Evolutionary conservation across 2,113 vertebrate species (phyloP), one percentile per base, ranked within the genome.

Genomic region (Lophotis ruficrista): DNA sequence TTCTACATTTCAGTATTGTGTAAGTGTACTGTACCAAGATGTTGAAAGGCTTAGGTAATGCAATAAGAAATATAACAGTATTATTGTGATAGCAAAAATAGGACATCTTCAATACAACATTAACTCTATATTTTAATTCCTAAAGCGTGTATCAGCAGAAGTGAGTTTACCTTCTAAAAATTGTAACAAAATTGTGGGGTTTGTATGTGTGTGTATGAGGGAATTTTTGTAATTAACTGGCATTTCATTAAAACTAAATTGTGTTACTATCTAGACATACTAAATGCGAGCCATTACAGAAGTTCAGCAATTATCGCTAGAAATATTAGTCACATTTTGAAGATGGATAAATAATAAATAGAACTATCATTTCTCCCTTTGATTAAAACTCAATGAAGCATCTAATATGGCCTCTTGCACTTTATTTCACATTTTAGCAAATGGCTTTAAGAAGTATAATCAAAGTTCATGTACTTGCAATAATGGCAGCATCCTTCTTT

Each of bases 341-440:
- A 83, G 77, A 83, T n/a, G 64, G 68, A 89, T 88, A 93, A 96
- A 96, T 96, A 94, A 94, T 80, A 87, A 95, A 94, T 88, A 96
- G 92, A 92, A 93, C 86, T 81, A 83, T 51, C 9, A 75, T 93
- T 94, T 96, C 64, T 83, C 22, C 56, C 43, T 96, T 92, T 92
- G 92, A 95, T 96, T 97, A 96, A 95, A 97, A 96, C 65, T 96
- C 95, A 95, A 61, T 92, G 95, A 92, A 93, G 86, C 94, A 94
- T 94, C 76, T 93, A 96, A 90, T 83, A 60, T 12, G 83, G 86
- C 64, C 27, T 90, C 86, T 86, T 94, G 80, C 88, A 86, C 60
- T 93, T 83, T 86, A 90, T 96, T 87, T 92, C 85, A 43, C 56
- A 45, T 24, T 90, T 91, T 70, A 86, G 50, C 50, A 92, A 96